phyloP scores from a whole-genome alignment of 2,113 vertebrate genomes.

The Gnathochromis pfefferi region DNA sequence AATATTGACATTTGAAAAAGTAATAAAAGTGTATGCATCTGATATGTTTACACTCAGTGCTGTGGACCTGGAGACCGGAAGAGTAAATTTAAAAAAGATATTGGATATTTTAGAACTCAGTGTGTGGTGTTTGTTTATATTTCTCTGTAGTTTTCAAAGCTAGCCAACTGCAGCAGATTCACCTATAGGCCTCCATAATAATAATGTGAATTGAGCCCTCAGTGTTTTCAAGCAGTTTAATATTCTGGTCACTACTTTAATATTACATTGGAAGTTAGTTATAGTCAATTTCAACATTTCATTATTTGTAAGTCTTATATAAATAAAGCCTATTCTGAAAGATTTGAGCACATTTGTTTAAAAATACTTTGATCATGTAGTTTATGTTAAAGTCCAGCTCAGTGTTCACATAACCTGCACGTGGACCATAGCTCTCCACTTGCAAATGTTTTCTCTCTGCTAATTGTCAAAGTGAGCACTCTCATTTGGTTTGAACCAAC shows the following conservation, averaged over 20 bases:
- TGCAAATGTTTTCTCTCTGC: background rate
- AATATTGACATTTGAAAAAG: background rate
- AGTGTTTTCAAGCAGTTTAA: background rate
- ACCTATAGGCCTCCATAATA: background rate
- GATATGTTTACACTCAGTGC: constrained; percentile 11
- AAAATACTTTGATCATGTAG: background rate
- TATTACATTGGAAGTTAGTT: background rate
- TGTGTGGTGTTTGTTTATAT: background rate
- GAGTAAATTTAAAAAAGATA: background rate
- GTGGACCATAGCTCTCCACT: background rate
- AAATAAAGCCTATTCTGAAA: background rate
- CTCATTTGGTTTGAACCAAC: constrained; percentile 33
- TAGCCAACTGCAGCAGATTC: background rate
- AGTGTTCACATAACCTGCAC: background rate
- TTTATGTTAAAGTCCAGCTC: background rate
- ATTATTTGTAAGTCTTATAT: background rate
- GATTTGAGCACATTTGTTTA: background rate
- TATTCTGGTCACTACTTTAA: background rate
- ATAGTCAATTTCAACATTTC: background rate
- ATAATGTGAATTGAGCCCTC: background rate
- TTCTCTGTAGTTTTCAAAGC: background rate
- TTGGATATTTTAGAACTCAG: background rate
- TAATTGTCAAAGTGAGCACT: constrained; percentile 34
- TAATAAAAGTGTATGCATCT: background rate
- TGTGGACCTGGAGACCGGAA: background rate